Percentiles rank a stretch among this genome's conserved stretches.
Conservation (phyloP, 2,113 vertebrate genomes). For the Pleuronectes platessa region DNA sequence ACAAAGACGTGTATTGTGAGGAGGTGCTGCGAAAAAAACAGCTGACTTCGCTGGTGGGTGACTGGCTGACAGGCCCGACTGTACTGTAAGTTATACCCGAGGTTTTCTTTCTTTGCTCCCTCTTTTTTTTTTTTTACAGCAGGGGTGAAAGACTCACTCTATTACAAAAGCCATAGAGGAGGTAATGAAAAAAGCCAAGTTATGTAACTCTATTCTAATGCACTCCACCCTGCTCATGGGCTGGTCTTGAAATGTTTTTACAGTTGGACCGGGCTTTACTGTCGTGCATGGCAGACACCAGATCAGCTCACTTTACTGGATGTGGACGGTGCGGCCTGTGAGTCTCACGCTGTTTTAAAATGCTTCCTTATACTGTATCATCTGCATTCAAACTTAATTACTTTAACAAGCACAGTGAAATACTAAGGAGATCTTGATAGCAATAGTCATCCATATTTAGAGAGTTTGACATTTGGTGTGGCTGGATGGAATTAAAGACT, state of each 20-base stretch:
- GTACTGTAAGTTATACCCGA: slow-evolving; percentile 56
- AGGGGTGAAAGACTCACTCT: slow-evolving; percentile 32
- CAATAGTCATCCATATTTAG: no score
- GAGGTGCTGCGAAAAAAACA: slow-evolving; percentile 63
- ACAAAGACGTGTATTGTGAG: slow-evolving; percentile 75
- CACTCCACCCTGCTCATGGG: slow-evolving; percentile 71
- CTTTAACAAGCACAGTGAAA: no score
- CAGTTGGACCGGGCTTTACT: slow-evolving; percentile 48
- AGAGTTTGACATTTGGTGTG: not conserved
- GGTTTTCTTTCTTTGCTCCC: slow-evolving; percentile 42
- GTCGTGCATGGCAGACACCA: slow-evolving; percentile 17
- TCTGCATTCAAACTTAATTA: no score
- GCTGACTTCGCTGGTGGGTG: slow-evolving; percentile 71
- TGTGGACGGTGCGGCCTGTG: not conserved
- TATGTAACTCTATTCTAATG: slow-evolving; percentile 72
- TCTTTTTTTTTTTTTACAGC: not conserved
- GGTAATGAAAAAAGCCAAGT: slow-evolving; percentile 62
- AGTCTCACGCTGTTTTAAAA: not conserved
- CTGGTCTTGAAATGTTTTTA: slow-evolving; percentile 56
- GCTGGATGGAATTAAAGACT: not conserved
- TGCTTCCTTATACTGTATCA: not conserved
- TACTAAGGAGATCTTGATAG: no score
- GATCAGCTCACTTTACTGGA: slow-evolving; percentile 16
- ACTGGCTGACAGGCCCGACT: slow-evolving; percentile 58
- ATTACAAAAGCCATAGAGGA: slow-evolving; percentile 62